A percentile compares a stretch with the other conserved stretches of the same genome.
phyloP scores from a whole-genome alignment of 1,140 invertebrate genomes.

The Drosophila sproati region DNA sequence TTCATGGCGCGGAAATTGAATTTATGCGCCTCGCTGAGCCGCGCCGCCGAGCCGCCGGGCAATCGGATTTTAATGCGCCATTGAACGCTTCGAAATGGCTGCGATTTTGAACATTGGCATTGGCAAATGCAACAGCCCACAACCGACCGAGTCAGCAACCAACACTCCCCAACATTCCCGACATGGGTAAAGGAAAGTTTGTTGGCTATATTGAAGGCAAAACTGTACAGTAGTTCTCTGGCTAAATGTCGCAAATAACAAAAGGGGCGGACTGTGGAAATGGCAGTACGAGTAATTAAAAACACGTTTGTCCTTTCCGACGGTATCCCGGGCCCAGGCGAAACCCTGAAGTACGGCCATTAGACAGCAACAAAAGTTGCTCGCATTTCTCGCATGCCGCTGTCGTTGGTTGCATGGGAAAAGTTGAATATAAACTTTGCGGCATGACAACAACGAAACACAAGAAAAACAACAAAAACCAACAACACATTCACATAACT shows the following conservation, averaged over 20 bases:
- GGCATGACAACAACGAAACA: constrained; percentile 48
- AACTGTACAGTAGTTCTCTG: constrained; percentile 28
- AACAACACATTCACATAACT: constrained; percentile 59
- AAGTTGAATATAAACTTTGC: constrained; percentile 79
- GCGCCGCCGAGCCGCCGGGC: constrained; percentile 39
- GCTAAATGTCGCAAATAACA: constrained; percentile 47
- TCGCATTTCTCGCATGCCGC: constrained; percentile 70
- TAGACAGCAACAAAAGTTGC: constrained; percentile 50
- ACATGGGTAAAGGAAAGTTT: constrained; percentile 39
- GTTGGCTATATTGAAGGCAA: constrained; percentile 15
- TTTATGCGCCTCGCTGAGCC: constrained; percentile 68
- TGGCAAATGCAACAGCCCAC: constrained; percentile 39
- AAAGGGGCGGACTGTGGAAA: constrained; percentile 15
- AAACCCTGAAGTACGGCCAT: constrained; percentile 28
- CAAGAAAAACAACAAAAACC: constrained; percentile 23
- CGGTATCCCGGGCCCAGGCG: constrained; percentile 10
- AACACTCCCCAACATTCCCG: constrained; percentile 6
- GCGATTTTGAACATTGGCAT: constrained; percentile 58
- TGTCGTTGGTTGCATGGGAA: constrained; percentile 51
- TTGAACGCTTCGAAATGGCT: constrained; percentile 80
- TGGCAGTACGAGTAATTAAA: constrained; percentile 75
- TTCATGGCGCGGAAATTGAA: constrained; percentile 84
- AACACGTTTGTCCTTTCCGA: constrained; percentile 75
- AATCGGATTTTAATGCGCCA: constrained; percentile 82
- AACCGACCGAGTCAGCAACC: background rate